Conservation (phyloP, 2,113 vertebrate genomes). For the Pitta sordida region DNA sequence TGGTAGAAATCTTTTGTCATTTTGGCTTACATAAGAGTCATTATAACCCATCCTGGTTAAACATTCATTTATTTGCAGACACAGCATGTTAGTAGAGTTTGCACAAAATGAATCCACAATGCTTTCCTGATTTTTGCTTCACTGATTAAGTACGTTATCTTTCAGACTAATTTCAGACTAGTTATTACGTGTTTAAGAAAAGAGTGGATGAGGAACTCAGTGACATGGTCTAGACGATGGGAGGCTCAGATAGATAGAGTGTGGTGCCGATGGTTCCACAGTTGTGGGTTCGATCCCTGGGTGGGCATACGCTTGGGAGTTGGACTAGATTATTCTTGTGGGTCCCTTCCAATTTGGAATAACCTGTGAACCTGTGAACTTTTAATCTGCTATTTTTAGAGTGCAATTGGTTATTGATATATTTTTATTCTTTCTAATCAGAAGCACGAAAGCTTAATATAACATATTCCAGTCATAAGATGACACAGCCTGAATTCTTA, state of each 20-base stretch:
- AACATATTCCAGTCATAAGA: background rate
- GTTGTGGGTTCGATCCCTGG: no score
- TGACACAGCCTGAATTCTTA: background rate
- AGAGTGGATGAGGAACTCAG: no score
- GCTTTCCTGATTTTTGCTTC: background rate
- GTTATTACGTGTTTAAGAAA: no score
- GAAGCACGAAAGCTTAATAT: background rate
- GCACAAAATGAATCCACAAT: background rate
- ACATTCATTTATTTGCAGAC: slow-evolving; percentile 27
- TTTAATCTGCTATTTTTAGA: background rate
- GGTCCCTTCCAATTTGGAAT: no score
- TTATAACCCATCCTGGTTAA: slow-evolving; percentile 24
- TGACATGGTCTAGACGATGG: no score
- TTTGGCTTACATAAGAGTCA: background rate
- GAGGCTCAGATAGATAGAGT: no score
- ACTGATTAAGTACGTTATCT: background rate
- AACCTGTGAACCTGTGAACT: no score
- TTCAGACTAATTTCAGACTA: background rate
- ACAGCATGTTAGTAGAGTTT: background rate
- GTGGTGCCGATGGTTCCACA: no score
- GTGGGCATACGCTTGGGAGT: no score
- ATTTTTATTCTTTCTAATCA: background rate
- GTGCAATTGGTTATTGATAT: background rate
- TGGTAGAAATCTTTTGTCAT: background rate
- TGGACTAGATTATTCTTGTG: no score